phyloP scores from a whole-genome alignment of 2,888 invertebrate genomes.

The Ypsolopha sequella region DNA sequence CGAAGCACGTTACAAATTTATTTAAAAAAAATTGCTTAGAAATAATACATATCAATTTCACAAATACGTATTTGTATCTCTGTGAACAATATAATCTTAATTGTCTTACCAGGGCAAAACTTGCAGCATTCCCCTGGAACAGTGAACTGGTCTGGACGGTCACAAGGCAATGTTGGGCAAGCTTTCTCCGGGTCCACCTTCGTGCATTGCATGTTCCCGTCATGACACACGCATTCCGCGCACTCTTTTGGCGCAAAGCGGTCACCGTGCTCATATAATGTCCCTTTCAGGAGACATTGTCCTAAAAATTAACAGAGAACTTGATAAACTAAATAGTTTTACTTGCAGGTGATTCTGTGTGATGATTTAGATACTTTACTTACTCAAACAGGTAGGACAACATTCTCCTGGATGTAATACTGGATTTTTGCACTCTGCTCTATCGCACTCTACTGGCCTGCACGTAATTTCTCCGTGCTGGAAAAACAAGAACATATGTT shows the following conservation, averaged over 20 bases:
- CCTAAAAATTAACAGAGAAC: slow-evolving; percentile 55
- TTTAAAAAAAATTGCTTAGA: no score
- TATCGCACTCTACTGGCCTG: slow-evolving; percentile 84
- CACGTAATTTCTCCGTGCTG: slow-evolving; percentile 90
- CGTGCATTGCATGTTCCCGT: slow-evolving; percentile 85
- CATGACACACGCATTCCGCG: slow-evolving; percentile 84
- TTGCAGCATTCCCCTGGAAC: slow-evolving; percentile 91
- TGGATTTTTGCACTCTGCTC: slow-evolving; percentile 84
- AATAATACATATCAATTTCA: no score
- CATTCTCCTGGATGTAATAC: slow-evolving; percentile 83
- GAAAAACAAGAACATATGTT: not conserved
- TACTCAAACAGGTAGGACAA: slow-evolving; percentile 89
- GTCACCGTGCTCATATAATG: slow-evolving; percentile 86
- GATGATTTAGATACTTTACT: slow-evolving; percentile 39
- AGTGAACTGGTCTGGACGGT: slow-evolving; percentile 80
- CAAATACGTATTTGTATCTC: no score
- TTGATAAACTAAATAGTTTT: no score
- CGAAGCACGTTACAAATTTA: no score
- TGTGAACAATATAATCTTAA: no score
- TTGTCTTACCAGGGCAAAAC: slow-evolving; percentile 82
- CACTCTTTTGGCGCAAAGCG: slow-evolving; percentile 79
- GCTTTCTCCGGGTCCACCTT: slow-evolving; percentile 78
- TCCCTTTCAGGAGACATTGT: slow-evolving; percentile 77
- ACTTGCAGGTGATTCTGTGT: no score
- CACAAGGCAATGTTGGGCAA: slow-evolving; percentile 85